phyloP scores from a whole-genome alignment of 2,888 invertebrate species.

The Calameuta filiformis region DNA sequence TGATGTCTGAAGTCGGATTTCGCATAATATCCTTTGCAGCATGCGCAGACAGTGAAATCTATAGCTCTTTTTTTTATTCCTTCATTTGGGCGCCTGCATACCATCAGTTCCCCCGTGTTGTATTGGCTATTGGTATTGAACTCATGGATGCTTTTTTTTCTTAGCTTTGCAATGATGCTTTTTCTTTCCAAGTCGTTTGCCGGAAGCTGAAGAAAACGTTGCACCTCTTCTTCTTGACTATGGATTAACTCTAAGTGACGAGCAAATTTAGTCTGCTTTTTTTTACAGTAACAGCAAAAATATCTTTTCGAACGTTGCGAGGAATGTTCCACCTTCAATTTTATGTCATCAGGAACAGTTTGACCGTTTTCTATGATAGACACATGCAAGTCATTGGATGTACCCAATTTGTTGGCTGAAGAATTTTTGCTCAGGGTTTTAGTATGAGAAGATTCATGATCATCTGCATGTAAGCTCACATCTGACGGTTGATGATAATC shows the following conservation, averaged over 20 bases:
- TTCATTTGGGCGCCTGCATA: slow-evolving; percentile 21
- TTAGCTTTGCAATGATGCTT: slow-evolving; percentile 15
- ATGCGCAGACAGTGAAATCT: slow-evolving; percentile 23
- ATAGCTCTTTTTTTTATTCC: slow-evolving; percentile 12
- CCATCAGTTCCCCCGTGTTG: slow-evolving; percentile 21
- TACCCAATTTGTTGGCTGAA: too few species aligned
- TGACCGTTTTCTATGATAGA: too few species aligned
- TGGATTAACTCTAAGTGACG: slow-evolving; percentile 23
- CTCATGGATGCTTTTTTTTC: slow-evolving; percentile 21
- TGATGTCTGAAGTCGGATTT: slow-evolving; percentile 22
- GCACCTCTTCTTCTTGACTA: slow-evolving; percentile 21
- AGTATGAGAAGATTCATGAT: too few species aligned
- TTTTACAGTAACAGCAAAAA: slow-evolving; percentile 26
- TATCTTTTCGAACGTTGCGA: neutral
- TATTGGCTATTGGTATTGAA: slow-evolving; percentile 17
- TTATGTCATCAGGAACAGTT: slow-evolving; percentile 6
- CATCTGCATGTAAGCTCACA: too few species aligned
- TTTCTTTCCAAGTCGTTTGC: slow-evolving; percentile 13
- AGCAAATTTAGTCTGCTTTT: slow-evolving; percentile 24
- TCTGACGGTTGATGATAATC: too few species aligned
- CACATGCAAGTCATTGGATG: too few species aligned
- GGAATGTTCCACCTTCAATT: slow-evolving; percentile 3
- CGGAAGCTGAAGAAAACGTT: slow-evolving; percentile 20
- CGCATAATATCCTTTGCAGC: slow-evolving; percentile 23
- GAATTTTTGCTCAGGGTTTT: too few species aligned